These are phyloP conservation scores for Metopolophium dirhodum DNA, from an alignment of 1,140 invertebrate genomes.

Conservation along the genomic window DNA sequence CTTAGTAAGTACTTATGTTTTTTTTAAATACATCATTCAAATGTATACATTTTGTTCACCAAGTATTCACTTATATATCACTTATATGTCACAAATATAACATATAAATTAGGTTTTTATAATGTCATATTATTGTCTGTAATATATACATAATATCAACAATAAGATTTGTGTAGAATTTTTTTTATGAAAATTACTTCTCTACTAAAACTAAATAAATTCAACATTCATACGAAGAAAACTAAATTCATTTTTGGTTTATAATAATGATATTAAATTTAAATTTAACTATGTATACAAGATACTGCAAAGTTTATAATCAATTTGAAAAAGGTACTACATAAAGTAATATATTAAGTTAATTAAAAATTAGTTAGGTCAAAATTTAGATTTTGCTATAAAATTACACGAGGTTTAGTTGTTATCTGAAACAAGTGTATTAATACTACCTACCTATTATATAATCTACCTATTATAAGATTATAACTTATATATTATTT, in stretches of 20 bases:
- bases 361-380: too few species aligned
- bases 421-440: background rate
- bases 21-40: too few species aligned
- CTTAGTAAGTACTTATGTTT: background rate
- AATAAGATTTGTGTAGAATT: background rate
- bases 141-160: background rate
- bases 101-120: background rate
- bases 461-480: too few species aligned
- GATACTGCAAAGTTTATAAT: background rate
- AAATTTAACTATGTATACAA: background rate
- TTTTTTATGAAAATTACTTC: background rate
- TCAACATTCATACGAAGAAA: background rate
- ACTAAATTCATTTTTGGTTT: background rate
- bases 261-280: background rate
- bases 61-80: too few species aligned
- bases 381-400: too few species aligned
- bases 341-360: background rate
- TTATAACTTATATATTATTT: background rate
- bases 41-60: too few species aligned
- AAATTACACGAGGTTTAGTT: too few species aligned
- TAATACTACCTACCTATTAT: background rate
- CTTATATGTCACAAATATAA: background rate
- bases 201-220: background rate
- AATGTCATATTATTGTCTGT: background rate
- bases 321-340: background rate